Evolutionary conservation across 2,113 vertebrate genomes (phyloP).

Genomic region (Artemisiospiza belli): DNA sequence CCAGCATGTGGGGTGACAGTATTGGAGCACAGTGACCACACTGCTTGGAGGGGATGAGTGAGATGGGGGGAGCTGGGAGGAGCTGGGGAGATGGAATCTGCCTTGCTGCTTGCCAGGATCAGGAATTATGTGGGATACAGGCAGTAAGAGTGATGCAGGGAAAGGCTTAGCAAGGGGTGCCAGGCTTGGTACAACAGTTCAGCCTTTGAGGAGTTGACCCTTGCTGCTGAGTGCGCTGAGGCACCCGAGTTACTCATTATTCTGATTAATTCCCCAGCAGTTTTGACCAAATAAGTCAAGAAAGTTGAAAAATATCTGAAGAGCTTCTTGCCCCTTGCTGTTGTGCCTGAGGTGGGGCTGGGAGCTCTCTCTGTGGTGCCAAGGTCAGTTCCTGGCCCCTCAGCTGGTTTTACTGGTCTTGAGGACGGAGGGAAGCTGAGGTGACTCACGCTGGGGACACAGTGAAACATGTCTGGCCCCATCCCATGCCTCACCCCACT

Average conservation of each 20-base stretch:
- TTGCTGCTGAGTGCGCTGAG: background rate
- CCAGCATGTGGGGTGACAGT: background rate
- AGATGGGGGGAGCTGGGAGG: background rate
- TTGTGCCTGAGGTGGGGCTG: background rate
- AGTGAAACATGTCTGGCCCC: background rate
- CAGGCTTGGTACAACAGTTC: background rate
- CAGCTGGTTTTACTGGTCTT: background rate
- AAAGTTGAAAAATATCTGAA: constrained; percentile 17
- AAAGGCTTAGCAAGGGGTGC: background rate
- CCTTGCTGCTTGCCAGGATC: background rate
- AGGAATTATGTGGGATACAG: background rate
- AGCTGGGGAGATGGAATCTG: background rate
- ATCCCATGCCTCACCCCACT: background rate
- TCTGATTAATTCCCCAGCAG: background rate
- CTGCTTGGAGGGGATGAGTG: background rate
- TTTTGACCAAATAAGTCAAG: constrained; percentile 64
- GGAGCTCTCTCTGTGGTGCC: background rate
- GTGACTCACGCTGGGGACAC: background rate
- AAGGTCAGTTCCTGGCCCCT: background rate
- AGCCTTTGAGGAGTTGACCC: fast-evolving
- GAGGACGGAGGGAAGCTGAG: background rate
- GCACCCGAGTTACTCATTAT: constrained; percentile 2
- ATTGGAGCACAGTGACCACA: background rate
- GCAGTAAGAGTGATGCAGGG: fast-evolving
- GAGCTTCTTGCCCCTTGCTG: background rate